phyloP scores from a whole-genome alignment of 2,113 vertebrate species.

The Lophotis ruficrista region DNA sequence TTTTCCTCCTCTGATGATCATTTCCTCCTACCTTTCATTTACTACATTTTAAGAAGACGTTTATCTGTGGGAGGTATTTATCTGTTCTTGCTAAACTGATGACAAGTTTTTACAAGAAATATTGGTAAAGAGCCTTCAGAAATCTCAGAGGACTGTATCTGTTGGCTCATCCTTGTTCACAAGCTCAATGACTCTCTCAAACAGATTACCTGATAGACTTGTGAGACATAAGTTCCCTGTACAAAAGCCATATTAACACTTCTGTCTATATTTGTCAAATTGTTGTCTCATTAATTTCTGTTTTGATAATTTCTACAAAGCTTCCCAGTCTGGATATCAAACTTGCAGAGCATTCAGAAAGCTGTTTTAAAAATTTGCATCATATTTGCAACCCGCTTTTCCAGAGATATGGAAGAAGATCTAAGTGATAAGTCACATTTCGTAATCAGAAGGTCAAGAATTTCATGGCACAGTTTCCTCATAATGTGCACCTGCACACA shows the following conservation, averaged over 20 bases:
- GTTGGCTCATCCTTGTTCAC: background rate
- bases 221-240: background rate
- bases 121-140: background rate
- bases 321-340: background rate
- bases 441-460: background rate
- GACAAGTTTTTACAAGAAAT: background rate
- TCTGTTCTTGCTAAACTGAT: background rate
- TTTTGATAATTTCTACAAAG: background rate
- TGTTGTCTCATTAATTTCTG: background rate
- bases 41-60: background rate
- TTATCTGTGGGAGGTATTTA: background rate
- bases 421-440: background rate
- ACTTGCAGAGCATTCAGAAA: background rate
- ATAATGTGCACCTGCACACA: accelerated
- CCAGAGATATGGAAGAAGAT: background rate
- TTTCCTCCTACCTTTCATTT: background rate
- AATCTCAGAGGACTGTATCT: background rate
- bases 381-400: background rate
- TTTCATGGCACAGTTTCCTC: background rate
- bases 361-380: background rate
- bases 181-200: background rate
- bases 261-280: background rate
- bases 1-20: background rate
- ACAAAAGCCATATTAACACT: background rate
- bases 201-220: background rate